phyloP scores from a whole-genome alignment of 2,113 vertebrate species.

The Sialia sialis region DNA sequence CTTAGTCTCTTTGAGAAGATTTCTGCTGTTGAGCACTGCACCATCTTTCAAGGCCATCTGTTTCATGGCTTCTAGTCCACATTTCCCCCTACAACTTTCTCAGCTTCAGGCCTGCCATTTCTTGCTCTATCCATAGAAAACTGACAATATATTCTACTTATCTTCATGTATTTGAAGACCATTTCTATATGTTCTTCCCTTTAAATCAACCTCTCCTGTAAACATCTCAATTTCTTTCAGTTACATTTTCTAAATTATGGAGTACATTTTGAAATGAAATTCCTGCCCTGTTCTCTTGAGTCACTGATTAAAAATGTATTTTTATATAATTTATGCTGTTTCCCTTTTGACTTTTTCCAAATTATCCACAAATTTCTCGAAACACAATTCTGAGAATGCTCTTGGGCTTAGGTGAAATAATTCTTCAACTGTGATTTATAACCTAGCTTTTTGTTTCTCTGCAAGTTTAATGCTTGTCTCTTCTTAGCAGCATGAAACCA shows the following conservation, averaged over 20 bases:
- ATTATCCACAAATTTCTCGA: neutral
- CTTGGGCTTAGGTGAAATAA: neutral
- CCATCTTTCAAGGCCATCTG: neutral
- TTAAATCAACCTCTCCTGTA: neutral
- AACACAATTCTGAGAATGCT: neutral
- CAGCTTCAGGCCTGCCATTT: neutral
- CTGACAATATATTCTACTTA: neutral
- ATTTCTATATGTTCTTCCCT: neutral
- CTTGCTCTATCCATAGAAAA: neutral
- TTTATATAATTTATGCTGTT: neutral
- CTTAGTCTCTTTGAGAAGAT: neutral
- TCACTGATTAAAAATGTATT: neutral
- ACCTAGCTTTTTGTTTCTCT: neutral
- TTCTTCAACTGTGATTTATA: neutral
- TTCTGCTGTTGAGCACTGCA: neutral
- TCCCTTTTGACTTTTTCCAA: neutral
- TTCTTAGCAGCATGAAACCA: neutral
- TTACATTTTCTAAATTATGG: neutral
- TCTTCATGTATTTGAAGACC: neutral
- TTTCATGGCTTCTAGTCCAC: neutral
- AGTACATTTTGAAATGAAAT: neutral
- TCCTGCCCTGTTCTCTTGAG: neutral
- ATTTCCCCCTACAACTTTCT: fast-evolving
- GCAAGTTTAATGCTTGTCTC: neutral
- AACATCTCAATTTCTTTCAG: neutral